Base-by-base conservation (phyloP, 2,888 invertebrate genomes). In the Pyralis farinalis region DNA sequence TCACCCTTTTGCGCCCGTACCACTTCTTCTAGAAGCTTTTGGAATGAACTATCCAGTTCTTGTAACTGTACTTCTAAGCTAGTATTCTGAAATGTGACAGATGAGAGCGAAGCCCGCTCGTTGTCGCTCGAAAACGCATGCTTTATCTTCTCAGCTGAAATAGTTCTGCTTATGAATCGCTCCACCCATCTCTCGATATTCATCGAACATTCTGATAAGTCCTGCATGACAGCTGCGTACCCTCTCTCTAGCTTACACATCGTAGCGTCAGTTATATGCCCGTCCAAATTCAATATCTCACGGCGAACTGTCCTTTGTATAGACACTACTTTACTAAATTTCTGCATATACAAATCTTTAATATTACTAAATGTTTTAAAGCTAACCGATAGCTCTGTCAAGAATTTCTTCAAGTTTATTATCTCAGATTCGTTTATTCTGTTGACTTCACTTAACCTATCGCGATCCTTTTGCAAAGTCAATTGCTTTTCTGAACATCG, bases 161-260 rank as follows among this genome's bases (percentile, higher is more conserved):
- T 56, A 1, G 73, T 68, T 22, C 80, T 55, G 1, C 63, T 67
- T 0, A 85, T 63, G 34, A 71, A 71, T 0, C 82, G 65, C 53
- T 86, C 86, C 12, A 76, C 75, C 88, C 88, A 88, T 21, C 87
- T 68, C 46, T 85, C 74, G 43, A 87, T 47, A 44, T 75, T 82
- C 75, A 87, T 68, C 0, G 76, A 64, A 37, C 76, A 73, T 48
- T 87, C 86, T 0, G 74, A 53, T 33, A 86, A 49, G 47, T 88
- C 88, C 48, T 86, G 87, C 77, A 83, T 76, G 0, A 66, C 76
- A 0, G 82, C 83, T 1, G 79, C 78, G 38, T 83, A 84, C 0
- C 75, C 80, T 1, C 87, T 61, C 49, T 87, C 87, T 9, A 88
- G 44, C 16, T 66, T 73, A 40, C 77, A 75, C 76, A 81, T 71